Base-by-base conservation (phyloP, 1,140 invertebrate genomes). In the Brachionus manjavacas region DNA sequence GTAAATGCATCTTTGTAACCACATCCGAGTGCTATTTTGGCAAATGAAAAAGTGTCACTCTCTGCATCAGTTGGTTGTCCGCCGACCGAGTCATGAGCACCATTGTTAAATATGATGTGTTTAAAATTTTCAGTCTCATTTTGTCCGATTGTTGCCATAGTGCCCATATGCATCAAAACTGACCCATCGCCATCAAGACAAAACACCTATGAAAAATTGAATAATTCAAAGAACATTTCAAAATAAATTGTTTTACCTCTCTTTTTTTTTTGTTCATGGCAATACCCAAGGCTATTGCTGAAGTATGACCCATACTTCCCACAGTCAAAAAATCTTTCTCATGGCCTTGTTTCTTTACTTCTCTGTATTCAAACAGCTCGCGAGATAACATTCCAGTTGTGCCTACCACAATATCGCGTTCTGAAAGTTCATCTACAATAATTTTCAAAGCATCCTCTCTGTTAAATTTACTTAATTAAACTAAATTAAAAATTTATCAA, bases 241-340 rank as follows among this genome's bases (percentile, higher is more conserved):
- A n/a, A n/a, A n/a, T n/a, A n/a, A n/a, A 25, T 25, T 68, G 16
- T 72, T 46, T 4, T 72, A 72, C 72, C 49, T 76, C 28, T 86
- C 88, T 86, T 20, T 86, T 86, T 11, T 86, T 88, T 85, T 90
- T 90, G 60, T 89, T 87, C 23, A 89, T 68, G 12, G 90, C 89
- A 80, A 91, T 89, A 31, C 89, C 89, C 2, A 90, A 85, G 20
- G 90, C 89, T 70, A 91, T 90, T 8, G 87, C 85, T 7, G 90
- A 89, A 16, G 89, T 89, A 86, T 91, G 90, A 2, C 90, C 90
- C 90, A 90, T 90, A n/a, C 89, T 89, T 9, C 90, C 90, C 23
- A 91, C 90, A 12, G 90, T 91, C 2, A 91, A 85, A 84, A 91
- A 91, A 84, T 91, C 90, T 85, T 86, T 86, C 46, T 89, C 89